These are phyloP conservation scores for Morus bassanus DNA, from an alignment of 2,797 vertebrate genomes.

Conservation along the genomic window DNA sequence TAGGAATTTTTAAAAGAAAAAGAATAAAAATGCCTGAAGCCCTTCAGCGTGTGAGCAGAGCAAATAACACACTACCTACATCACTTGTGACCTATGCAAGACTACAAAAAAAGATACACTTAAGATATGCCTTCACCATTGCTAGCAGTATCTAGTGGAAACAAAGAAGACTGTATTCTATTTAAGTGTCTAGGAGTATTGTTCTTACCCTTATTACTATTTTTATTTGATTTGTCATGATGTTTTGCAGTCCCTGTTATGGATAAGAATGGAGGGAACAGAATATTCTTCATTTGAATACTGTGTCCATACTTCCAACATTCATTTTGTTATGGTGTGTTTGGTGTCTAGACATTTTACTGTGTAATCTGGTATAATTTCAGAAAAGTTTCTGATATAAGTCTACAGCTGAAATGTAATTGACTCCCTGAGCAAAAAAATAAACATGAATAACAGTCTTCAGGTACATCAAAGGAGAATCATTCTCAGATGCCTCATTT, in stretches of 20 bases:
- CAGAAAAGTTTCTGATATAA: not conserved
- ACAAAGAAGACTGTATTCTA: not conserved
- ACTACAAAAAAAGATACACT: fast-evolving
- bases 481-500: not conserved
- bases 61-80: not conserved
- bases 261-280: not conserved
- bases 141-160: not conserved
- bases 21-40: not conserved
- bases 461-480: not conserved
- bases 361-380: not conserved
- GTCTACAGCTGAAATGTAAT: not conserved
- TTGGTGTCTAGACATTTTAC: not conserved
- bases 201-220: not conserved
- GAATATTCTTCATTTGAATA: not conserved
- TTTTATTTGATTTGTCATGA: not conserved
- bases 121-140: not conserved
- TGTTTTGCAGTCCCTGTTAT: not conserved
- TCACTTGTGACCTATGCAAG: not conserved
- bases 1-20: not conserved
- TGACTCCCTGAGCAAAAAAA: not conserved
- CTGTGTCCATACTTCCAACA: not conserved
- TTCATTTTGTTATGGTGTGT: not conserved
- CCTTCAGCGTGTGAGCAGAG: not conserved
- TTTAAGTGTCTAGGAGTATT: not conserved
- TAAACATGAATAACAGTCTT: not conserved